Percentiles rank a stretch among this genome's conserved stretches.
Conservation (phyloP, 2,888 invertebrate species). For the Eristalis pertinax region DNA sequence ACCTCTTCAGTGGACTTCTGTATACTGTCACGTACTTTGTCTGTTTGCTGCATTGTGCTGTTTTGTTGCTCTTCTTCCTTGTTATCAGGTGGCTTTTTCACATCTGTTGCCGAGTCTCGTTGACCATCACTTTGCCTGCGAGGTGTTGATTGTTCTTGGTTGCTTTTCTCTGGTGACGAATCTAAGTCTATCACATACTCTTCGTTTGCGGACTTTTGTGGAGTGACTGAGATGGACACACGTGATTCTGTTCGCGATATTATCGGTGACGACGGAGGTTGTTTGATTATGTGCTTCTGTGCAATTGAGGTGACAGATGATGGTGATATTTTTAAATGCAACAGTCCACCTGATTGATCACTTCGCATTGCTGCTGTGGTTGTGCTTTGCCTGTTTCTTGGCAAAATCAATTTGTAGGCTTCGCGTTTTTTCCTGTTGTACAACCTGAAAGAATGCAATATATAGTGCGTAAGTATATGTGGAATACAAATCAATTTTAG, state of each 20-base stretch:
- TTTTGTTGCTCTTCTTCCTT: constrained; percentile 10
- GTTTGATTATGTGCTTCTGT: constrained; percentile 29
- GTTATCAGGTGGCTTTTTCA: constrained; percentile 55
- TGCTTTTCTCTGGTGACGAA: constrained; percentile 57
- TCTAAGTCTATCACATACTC: constrained; percentile 65
- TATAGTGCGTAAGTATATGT: not conserved
- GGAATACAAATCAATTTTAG: too few species aligned
- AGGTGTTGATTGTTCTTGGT: constrained; percentile 25
- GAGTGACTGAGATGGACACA: constrained; percentile 17
- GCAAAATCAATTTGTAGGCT: constrained; percentile 58
- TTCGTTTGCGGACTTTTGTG: constrained; percentile 7
- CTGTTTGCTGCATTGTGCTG: constrained; percentile 64
- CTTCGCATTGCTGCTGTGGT: constrained; percentile 56
- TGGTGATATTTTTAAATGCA: constrained; percentile 61
- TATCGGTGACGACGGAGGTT: constrained; percentile 37
- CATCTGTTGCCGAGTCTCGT: constrained; percentile 24
- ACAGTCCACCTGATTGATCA: constrained; percentile 57
- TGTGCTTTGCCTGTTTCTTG: constrained; percentile 16
- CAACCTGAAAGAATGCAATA: constrained; percentile 38
- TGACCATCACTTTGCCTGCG: constrained; percentile 49
- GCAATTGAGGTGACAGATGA: constrained; percentile 40
- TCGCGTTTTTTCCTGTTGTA: constrained; percentile 59
- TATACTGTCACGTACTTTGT: constrained; percentile 66
- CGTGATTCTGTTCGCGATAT: constrained; percentile 29
- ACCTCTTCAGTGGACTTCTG: constrained; percentile 65